Evolutionary conservation across 2,888 invertebrate species (phyloP).

Genomic region (Sceliomorpha sp.): DNA sequence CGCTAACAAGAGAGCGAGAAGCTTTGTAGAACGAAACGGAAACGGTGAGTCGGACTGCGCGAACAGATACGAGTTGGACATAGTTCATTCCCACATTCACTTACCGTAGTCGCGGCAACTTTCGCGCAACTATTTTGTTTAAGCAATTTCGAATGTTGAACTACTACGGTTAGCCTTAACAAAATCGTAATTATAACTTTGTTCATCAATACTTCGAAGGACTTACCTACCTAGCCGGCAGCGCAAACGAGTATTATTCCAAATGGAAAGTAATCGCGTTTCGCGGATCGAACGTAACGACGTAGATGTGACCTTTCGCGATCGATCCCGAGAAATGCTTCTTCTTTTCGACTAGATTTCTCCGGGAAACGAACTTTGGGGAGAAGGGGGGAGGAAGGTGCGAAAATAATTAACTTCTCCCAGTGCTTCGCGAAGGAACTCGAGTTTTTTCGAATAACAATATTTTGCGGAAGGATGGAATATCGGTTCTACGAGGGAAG

Average conservation of each 20-base stretch:
- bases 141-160: conserved; percentile 33
- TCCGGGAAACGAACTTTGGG: too few relatives aligned
- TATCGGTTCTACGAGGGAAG: too few relatives aligned
- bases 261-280: conserved; percentile 12
- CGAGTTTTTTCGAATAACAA: too few relatives aligned
- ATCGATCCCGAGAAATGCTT: too few relatives aligned
- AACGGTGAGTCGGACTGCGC: conserved; percentile 20
- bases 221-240: conserved; percentile 1
- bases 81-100: conserved; percentile 52
- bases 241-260: not conserved
- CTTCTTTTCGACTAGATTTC: too few relatives aligned
- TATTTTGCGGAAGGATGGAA: too few relatives aligned
- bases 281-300: too few relatives aligned
- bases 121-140: conserved; percentile 41
- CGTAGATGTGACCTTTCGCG: too few relatives aligned
- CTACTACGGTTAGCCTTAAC: conserved; percentile 24
- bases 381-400: too few relatives aligned
- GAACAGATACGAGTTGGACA: conserved; percentile 49
- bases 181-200: conserved; percentile 21
- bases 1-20: conserved; percentile 45
- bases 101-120: conserved; percentile 39
- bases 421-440: too few relatives aligned
- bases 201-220: conserved; percentile 1
- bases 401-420: too few relatives aligned
- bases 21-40: conserved; percentile 38